Evolutionary conservation across 2,797 vertebrate species (phyloP).

Genomic region (Nyctalus aviator): DNA sequence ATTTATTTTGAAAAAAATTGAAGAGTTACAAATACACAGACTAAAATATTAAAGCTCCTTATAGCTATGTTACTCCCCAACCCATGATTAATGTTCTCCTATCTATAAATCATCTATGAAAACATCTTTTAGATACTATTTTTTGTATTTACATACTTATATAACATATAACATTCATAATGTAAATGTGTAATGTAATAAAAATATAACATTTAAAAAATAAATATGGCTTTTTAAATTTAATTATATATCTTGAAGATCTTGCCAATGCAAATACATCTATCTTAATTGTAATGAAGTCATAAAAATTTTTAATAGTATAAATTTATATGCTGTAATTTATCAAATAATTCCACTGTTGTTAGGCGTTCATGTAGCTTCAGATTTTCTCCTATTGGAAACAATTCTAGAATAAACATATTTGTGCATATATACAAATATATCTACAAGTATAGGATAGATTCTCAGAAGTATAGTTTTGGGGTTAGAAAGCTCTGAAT

Average conservation of each 20-base stretch:
- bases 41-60: constrained; percentile 31
- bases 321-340: constrained; percentile 12
- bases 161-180: neutral
- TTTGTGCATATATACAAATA: neutral
- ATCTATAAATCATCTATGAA: neutral
- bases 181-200: neutral
- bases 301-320: neutral
- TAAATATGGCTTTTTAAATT: neutral
- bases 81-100: neutral
- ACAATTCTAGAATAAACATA: neutral
- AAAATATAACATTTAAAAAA: neutral
- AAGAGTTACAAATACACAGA: neutral
- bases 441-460: neutral
- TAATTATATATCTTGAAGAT: constrained; percentile 12
- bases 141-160: neutral
- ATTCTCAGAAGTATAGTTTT: neutral
- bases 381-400: constrained; percentile 32
- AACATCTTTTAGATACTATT: neutral
- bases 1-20: neutral
- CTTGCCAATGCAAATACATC: neutral
- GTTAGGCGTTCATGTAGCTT: neutral
- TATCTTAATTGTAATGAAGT: constrained; percentile 13
- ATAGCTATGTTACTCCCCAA: neutral
- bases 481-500: neutral
- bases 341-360: neutral